Conservation (phyloP, 2,797 vertebrate genomes). For the Ispidina picta region DNA sequence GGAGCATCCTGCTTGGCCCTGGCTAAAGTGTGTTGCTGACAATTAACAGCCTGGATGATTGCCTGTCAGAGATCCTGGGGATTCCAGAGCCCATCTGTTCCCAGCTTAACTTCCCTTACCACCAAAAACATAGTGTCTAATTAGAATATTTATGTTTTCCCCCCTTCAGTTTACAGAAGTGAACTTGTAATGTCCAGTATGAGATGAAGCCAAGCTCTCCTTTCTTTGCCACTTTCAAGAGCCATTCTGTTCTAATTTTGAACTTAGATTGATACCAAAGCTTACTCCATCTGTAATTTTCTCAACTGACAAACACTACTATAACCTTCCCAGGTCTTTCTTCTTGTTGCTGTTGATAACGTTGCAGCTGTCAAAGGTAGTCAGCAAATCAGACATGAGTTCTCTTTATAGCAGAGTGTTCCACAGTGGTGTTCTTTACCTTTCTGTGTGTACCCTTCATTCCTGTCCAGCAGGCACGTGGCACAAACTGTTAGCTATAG, state of each 20-base stretch:
- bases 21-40: background rate
- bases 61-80: background rate
- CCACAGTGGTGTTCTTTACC: background rate
- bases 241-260: background rate
- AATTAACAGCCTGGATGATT: background rate
- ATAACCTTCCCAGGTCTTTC: background rate
- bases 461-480: background rate
- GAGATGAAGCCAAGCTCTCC: background rate
- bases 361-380: background rate
- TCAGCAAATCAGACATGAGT: background rate
- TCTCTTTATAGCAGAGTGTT: background rate
- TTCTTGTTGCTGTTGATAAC: background rate
- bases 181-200: background rate
- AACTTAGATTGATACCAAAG: background rate
- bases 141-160: background rate
- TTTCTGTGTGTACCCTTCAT: background rate
- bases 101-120: background rate
- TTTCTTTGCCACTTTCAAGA: background rate
- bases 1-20: background rate
- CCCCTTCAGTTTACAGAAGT: background rate
- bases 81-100: background rate
- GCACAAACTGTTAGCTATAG: accelerated
- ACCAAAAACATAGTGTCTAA: background rate
- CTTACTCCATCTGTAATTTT: background rate
- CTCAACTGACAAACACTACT: background rate